phyloP scores from a whole-genome alignment of 1,140 invertebrate genomes.

The Belonocnema kinseyi region DNA sequence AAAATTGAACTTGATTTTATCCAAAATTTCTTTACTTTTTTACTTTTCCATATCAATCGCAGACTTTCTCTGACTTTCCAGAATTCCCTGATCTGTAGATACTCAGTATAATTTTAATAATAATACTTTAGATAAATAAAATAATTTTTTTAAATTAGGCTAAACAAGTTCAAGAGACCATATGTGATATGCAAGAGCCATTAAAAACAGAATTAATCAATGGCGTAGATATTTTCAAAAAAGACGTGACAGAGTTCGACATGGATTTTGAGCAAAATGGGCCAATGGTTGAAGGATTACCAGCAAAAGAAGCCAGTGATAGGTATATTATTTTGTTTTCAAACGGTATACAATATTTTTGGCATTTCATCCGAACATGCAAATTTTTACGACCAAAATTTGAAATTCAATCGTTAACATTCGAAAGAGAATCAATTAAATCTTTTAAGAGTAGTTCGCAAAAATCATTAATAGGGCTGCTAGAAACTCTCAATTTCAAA shows the following conservation, averaged over 20 bases:
- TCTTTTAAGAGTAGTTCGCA: too few relatives aligned
- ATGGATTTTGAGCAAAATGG: slow-evolving; percentile 85
- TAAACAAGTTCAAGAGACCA: slow-evolving; percentile 82
- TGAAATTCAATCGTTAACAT: too few relatives aligned
- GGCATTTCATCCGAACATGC: not conserved
- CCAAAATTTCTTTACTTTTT: too few relatives aligned
- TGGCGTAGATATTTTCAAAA: slow-evolving; percentile 82
- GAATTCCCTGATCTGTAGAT: too few relatives aligned
- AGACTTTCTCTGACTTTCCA: too few relatives aligned
- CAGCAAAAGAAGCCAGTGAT: slow-evolving; percentile 89
- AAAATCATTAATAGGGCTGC: too few relatives aligned
- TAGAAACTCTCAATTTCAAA: too few relatives aligned
- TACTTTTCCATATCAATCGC: too few relatives aligned
- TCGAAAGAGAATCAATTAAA: too few relatives aligned
- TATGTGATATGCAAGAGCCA: slow-evolving; percentile 86
- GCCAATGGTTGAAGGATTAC: slow-evolving; percentile 88
- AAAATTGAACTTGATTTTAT: too few relatives aligned
- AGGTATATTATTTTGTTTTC: slow-evolving; percentile 67
- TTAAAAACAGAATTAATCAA: slow-evolving; percentile 83
- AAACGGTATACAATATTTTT: not conserved
- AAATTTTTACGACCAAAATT: not conserved
- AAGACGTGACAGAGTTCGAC: slow-evolving; percentile 83
- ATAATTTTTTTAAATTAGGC: slow-evolving; percentile 72
- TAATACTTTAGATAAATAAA: slow-evolving; percentile 27
- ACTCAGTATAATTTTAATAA: not conserved